Conservation (phyloP, 2,888 invertebrate species). For the Bellardia pandia region DNA sequence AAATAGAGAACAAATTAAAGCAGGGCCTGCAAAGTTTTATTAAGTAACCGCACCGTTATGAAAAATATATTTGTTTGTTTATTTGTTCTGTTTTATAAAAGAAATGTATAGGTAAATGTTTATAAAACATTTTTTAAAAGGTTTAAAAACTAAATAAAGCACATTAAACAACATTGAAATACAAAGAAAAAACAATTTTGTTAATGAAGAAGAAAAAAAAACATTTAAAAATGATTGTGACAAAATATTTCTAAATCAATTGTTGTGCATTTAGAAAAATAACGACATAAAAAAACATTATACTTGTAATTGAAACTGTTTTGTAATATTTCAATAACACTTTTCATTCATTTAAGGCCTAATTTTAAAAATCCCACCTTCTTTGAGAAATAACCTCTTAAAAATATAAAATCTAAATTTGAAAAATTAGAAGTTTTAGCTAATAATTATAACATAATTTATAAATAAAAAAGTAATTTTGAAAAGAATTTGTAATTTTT, state of each 20-base stretch:
- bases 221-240: not conserved
- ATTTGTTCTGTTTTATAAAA: not conserved
- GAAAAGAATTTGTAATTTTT: not conserved
- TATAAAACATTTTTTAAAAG: not conserved
- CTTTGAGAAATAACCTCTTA: too few species aligned
- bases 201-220: not conserved
- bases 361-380: too few species aligned
- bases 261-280: too few species aligned
- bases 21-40: constrained; percentile 1
- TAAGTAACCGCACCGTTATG: constrained; percentile 11
- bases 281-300: too few species aligned
- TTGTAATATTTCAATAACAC: too few species aligned
- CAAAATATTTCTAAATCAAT: too few species aligned
- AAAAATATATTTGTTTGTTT: not conserved
- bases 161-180: constrained; percentile 20
- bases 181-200: not conserved
- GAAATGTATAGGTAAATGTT: not conserved
- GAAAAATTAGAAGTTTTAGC: too few species aligned
- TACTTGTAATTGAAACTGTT: too few species aligned
- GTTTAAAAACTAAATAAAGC: not conserved
- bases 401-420: too few species aligned
- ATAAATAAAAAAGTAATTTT: not conserved
- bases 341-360: too few species aligned
- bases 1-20: constrained; percentile 48
- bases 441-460: too few species aligned